phyloP scores from a whole-genome alignment of 2,888 invertebrate genomes.

The Lithophane ornitopus region DNA sequence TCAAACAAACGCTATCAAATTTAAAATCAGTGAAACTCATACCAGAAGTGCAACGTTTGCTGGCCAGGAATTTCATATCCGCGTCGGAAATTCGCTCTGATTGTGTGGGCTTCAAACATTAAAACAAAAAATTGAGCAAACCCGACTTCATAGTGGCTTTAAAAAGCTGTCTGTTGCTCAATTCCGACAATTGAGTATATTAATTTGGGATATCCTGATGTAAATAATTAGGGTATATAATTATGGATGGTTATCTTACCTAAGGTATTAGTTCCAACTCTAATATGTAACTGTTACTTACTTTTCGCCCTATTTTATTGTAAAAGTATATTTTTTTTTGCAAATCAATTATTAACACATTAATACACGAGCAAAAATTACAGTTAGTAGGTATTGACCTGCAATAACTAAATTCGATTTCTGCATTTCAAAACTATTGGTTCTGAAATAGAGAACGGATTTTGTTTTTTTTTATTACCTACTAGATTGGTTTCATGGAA shows the following conservation, averaged over 20 bases:
- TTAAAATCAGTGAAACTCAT: conserved; percentile 21
- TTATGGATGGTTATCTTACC: no score
- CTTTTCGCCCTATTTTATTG: no score
- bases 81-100: conserved; percentile 66
- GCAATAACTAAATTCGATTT: not conserved
- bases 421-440: not conserved
- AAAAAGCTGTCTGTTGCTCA: not conserved
- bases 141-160: conserved; percentile 6
- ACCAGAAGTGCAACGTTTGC: conserved; percentile 31
- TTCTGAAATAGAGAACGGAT: not conserved
- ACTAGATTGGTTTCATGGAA: not conserved
- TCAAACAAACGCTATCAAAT: conserved; percentile 29
- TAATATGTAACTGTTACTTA: no score
- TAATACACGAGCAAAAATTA: not conserved
- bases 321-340: no score
- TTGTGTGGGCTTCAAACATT: conserved; percentile 35
- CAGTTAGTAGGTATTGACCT: not conserved
- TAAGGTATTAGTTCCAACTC: no score
- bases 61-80: conserved; percentile 69
- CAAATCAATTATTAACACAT: no score
- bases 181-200: not conserved
- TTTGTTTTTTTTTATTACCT: not conserved
- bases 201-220: not conserved
- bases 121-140: conserved; percentile 34
- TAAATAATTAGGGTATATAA: not conserved